Evolutionary conservation across 2,113 vertebrate genomes (phyloP).

Genomic region (Procavia capensis): DNA sequence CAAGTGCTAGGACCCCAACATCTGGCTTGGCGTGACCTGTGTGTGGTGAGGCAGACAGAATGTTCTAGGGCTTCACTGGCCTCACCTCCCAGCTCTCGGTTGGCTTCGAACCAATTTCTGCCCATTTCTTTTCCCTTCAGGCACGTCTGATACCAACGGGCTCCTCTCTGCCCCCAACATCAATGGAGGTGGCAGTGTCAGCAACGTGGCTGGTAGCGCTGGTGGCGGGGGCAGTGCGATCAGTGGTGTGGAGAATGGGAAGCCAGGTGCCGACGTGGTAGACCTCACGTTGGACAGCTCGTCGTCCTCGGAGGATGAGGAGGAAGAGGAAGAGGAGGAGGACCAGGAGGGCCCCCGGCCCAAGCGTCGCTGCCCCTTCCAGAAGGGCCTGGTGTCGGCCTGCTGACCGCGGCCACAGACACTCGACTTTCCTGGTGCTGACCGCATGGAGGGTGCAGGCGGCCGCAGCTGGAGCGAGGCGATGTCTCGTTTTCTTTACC

Average conservation of each 20-base stretch:
- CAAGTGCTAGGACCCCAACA: background rate
- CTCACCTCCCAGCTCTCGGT: accelerated
- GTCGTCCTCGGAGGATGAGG: conserved; percentile 92
- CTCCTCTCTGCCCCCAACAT: conserved; percentile 90
- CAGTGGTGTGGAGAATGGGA: conserved; percentile 87
- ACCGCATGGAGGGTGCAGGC: conserved; percentile 64
- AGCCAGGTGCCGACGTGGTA: conserved; percentile 92
- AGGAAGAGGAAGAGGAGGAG: conserved; percentile 93
- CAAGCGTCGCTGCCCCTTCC: conserved; percentile 95
- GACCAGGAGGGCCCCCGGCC: conserved; percentile 94
- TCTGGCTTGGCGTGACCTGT: background rate
- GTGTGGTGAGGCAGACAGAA: accelerated
- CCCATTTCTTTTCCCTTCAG: conserved; percentile 74
- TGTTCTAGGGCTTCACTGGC: accelerated
- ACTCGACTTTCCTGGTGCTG: conserved; percentile 88
- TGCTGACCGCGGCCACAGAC: conserved; percentile 91
- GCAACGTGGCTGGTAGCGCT: background rate
- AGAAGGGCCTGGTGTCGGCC: conserved; percentile 97
- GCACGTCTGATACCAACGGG: conserved; percentile 92
- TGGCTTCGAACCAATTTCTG: background rate
- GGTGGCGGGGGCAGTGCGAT: background rate
- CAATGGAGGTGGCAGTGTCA: conserved; percentile 69
- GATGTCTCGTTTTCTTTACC: conserved; percentile 59
- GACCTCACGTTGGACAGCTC: conserved; percentile 99
- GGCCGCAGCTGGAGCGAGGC: conserved; percentile 70